Evolutionary conservation across 2,797 vertebrate genomes (phyloP).

Genomic region (Poeciliopsis infans): DNA sequence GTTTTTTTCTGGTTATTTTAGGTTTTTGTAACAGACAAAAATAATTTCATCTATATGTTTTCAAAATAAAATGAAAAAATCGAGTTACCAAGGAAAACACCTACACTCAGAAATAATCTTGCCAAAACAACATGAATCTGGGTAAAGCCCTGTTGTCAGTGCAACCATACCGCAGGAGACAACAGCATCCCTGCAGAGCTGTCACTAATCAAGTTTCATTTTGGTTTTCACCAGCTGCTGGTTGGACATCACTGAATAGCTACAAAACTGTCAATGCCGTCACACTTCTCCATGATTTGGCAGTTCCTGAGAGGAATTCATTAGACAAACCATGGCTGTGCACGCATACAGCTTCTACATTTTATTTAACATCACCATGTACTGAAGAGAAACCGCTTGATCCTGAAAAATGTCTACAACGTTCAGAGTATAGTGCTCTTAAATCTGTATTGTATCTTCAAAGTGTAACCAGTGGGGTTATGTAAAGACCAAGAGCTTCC

Average conservation of each 20-base stretch:
- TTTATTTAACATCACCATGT: conserved; percentile 23
- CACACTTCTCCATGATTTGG: conserved; percentile 51
- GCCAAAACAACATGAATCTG: conserved; percentile 40
- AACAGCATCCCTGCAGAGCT: conserved; percentile 55
- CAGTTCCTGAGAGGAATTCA: conserved; percentile 48
- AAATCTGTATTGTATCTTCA: conserved; percentile 17
- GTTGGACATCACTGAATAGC: conserved; percentile 52
- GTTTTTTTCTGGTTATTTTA: not conserved
- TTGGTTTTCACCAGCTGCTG: conserved; percentile 50
- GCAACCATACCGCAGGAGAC: conserved; percentile 45
- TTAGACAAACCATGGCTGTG: conserved; percentile 38
- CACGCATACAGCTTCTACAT: conserved; percentile 10
- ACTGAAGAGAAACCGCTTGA: conserved; percentile 18
- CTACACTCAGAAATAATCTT: conserved; percentile 28
- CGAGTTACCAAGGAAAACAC: not conserved
- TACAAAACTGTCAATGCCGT: conserved; percentile 54
- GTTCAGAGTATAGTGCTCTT: conserved; percentile 24
- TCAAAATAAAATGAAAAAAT: not conserved
- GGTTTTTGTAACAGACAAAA: not conserved
- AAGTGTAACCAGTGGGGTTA: conserved; percentile 1
- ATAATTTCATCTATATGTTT: not conserved
- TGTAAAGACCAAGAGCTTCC: conserved; percentile 21
- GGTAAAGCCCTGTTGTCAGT: conserved; percentile 53
- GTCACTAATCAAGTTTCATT: conserved; percentile 67
- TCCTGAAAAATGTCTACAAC: conserved; percentile 17